Evolutionary conservation across 2,888 invertebrate genomes (phyloP), one percentile per base, ranked within the genome.

Genomic region (Dicycla oo): DNA sequence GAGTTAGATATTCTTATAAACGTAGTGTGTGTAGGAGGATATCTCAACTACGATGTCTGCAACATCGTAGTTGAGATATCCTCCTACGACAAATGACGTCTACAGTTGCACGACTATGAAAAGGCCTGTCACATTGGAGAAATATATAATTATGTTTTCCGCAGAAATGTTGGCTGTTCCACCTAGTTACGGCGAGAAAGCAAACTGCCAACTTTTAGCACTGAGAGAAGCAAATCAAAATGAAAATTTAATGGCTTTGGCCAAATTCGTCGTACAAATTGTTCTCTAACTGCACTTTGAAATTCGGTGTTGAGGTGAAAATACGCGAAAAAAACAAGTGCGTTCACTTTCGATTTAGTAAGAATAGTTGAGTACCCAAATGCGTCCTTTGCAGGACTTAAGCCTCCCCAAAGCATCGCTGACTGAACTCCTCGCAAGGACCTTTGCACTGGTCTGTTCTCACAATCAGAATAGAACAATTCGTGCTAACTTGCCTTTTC

Each of bases 161-260:
- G 23, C 15, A 30, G 23, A 43, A 47, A 65, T 30, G 4, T 74
- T 74, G 63, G 30, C 66, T 13, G 30, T 47, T 47, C 26, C 40
- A 18, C 18, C 13, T 49, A 43, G 26, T 45, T 57, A 49, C 40
- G 13, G 13, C n/a, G 34, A 77, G 34, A 43, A 77, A 68, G 26
- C 11, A 26, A 11, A n/a, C 7, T 76, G 77, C 49, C 77, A 77
- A 77, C 18, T 68, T 68, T 49, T 38, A 76, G n/a, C 49, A 57
- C 56, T 49, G n/a, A 57, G n/a, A 49, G n/a, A 20, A 73, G 43
- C 40, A 68, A 20, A 38, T 68, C 49, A 15, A 68, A 68, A 57
- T 67, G 7, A 4, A 34, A 76, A 57, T 70, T n/a, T 13, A 56
- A 57, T 73, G 40, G 23, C 13, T 18, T 38, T 45, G 23, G 38